Conservation (phyloP, 2,113 vertebrate species). For the Ascaphus truei region DNA sequence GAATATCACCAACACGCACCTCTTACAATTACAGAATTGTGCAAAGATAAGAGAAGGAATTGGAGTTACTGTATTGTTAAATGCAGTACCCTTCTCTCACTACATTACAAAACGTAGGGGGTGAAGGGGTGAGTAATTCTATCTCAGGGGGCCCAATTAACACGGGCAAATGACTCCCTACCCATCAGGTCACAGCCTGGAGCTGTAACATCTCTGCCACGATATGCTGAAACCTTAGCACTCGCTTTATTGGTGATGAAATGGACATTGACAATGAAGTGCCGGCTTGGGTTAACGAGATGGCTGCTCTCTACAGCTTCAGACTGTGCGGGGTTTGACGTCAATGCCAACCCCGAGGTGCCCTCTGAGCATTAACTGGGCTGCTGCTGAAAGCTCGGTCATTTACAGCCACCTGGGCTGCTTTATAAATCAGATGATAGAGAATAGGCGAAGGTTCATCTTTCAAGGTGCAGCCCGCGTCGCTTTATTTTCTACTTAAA, state of each 20-base stretch:
- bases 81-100: no score
- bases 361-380: background rate
- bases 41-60: no score
- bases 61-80: no score
- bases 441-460: no score
- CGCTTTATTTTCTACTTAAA: no score
- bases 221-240: slow-evolving; percentile 42
- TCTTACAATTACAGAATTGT: no score
- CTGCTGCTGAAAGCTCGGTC: background rate
- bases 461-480: no score
- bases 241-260: slow-evolving; percentile 57
- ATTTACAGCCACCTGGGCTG: no score
- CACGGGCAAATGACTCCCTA: background rate
- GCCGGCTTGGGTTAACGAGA: slow-evolving; percentile 61
- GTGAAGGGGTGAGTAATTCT: background rate
- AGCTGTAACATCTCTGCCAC: slow-evolving; percentile 40
- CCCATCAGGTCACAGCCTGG: slow-evolving; percentile 34
- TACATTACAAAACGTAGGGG: background rate
- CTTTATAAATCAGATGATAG: no score
- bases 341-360: slow-evolving; percentile 38
- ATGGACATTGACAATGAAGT: slow-evolving; percentile 58
- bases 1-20: no score
- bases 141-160: background rate
- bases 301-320: slow-evolving; percentile 55
- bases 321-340: slow-evolving; percentile 58